Conservation (phyloP, 2,113 vertebrate species). For the Haemorhous mexicanus region DNA sequence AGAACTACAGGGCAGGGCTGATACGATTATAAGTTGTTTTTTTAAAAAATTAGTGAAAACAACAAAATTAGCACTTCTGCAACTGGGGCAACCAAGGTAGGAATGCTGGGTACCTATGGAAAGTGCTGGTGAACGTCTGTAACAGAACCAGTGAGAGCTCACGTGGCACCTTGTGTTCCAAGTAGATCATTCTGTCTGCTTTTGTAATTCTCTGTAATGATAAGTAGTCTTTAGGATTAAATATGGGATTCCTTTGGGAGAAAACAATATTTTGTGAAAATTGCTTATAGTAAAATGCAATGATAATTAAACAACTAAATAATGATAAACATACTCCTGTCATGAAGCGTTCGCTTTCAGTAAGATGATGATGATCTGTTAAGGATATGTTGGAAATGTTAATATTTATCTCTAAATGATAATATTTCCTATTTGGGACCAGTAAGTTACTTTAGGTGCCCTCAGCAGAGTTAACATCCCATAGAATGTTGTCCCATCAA, state of each 20-base stretch:
- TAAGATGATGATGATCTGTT: background rate
- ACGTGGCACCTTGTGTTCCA: background rate
- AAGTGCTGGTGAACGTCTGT: background rate
- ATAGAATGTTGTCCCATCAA: background rate
- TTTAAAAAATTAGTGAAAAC: background rate
- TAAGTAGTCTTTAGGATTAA: background rate
- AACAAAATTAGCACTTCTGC: background rate
- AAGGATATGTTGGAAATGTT: background rate
- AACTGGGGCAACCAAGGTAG: background rate
- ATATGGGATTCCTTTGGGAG: background rate
- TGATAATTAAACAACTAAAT: background rate
- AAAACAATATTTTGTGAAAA: background rate
- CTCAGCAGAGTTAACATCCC: background rate
- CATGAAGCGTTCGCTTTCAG: background rate
- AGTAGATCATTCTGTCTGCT: background rate
- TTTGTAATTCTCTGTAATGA: background rate
- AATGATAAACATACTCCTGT: background rate
- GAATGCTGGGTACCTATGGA: background rate
- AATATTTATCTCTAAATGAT: background rate
- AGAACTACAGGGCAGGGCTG: background rate
- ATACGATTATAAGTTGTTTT: background rate
- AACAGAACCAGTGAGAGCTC: background rate
- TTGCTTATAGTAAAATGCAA: background rate
- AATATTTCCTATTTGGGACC: background rate
- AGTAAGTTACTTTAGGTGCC: background rate